phyloP scores from a whole-genome alignment of 2,113 vertebrate genomes.

The Aviceda subcristata region DNA sequence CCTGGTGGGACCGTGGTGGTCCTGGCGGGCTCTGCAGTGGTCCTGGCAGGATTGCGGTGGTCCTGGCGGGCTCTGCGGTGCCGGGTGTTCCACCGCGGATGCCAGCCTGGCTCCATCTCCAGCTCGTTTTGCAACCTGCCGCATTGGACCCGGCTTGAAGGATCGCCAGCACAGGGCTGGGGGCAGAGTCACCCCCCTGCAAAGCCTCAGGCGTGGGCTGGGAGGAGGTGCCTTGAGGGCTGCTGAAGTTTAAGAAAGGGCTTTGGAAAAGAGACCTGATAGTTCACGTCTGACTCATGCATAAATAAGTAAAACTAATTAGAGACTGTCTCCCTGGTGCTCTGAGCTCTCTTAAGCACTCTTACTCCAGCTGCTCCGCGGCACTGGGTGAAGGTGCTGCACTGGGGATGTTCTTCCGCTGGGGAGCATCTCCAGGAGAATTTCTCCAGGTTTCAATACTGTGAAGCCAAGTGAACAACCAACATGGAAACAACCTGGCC shows the following conservation, averaged over 20 bases:
- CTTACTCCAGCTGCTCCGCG: rapidly evolving
- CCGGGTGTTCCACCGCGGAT: rapidly evolving
- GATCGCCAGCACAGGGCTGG: rapidly evolving
- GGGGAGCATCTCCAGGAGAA: not conserved
- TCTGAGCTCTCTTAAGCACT: not conserved
- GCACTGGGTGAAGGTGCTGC: not conserved
- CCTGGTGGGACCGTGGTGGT: too few species aligned
- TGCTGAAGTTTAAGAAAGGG: not conserved
- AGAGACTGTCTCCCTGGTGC: not conserved
- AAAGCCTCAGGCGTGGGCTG: not conserved
- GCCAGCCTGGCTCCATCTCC: not conserved
- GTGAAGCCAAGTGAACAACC: not conserved
- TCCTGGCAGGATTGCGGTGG: not conserved
- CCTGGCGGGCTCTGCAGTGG: too few species aligned
- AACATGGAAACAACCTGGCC: not conserved
- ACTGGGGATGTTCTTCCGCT: not conserved
- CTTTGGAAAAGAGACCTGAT: not conserved
- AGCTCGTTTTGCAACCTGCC: too few species aligned
- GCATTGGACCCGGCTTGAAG: rapidly evolving
- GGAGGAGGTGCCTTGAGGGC: not conserved
- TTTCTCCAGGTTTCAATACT: not conserved
- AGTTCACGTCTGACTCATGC: not conserved
- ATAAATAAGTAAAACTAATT: not conserved
- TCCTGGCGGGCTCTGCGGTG: not conserved
- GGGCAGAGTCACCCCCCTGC: not conserved